These are phyloP conservation scores for Melanogrammus aeglefinus DNA, from an alignment of 2,797 vertebrate genomes.

Conservation along the genomic window DNA sequence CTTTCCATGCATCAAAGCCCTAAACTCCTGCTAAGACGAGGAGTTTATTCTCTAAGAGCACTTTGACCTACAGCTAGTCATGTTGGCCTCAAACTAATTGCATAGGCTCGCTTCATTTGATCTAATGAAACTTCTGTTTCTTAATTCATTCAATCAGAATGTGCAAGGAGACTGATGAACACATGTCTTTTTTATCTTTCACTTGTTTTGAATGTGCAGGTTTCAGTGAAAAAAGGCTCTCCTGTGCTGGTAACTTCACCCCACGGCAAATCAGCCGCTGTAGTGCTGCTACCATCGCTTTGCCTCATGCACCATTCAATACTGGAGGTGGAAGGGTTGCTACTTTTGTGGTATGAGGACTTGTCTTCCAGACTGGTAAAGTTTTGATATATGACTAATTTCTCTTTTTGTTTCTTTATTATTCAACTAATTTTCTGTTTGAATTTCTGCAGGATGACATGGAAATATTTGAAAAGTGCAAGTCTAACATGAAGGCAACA, in stretches of 20 bases:
- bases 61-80: background rate
- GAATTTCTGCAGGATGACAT: conserved; percentile 75
- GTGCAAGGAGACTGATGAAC: background rate
- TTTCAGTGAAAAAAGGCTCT: conserved; percentile 50
- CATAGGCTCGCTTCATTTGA: background rate
- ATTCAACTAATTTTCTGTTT: background rate
- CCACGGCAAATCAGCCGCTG: conserved; percentile 79
- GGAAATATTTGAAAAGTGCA: conserved; percentile 76
- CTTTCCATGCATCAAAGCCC: background rate
- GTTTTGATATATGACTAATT: background rate
- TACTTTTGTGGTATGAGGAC: background rate
- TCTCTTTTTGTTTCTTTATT: background rate
- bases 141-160: background rate
- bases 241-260: conserved; percentile 80
- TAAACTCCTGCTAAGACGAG: background rate
- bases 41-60: too few species aligned
- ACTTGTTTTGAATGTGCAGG: conserved; percentile 42
- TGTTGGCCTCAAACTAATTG: background rate
- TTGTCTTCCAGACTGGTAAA: background rate
- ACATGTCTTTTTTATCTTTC: background rate
- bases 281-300: conserved; percentile 74
- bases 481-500: conserved; percentile 77
- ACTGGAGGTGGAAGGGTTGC: conserved; percentile 72
- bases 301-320: conserved; percentile 76
- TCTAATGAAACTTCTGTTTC: background rate